Conservation (phyloP, 2,888 invertebrate species). For the Agelastica alni region DNA sequence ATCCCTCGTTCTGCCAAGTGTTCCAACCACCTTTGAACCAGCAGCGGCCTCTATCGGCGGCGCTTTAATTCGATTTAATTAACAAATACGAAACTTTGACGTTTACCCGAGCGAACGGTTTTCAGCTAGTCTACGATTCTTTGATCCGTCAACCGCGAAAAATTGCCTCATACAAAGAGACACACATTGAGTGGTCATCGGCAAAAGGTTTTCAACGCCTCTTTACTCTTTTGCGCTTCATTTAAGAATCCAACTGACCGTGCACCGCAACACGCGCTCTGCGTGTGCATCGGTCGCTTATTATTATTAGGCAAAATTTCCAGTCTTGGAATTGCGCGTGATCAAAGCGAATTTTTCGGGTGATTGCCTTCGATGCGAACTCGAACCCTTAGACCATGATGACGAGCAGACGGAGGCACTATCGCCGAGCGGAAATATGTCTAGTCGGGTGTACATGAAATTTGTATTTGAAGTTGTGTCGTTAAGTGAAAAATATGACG, state of each 20-base stretch:
- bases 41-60: constrained; percentile 15
- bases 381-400: constrained; percentile 11
- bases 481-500: constrained; percentile 17
- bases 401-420: not conserved
- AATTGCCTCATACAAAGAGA: constrained; percentile 12
- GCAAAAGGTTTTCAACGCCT: not conserved
- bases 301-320: constrained; percentile 7
- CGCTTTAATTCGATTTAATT: constrained; percentile 27
- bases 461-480: constrained; percentile 19
- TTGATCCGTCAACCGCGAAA: constrained; percentile 26
- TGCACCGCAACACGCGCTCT: constrained; percentile 2
- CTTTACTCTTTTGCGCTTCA: not conserved
- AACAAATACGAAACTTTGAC: constrained; percentile 28
- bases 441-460: constrained; percentile 27
- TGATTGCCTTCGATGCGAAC: not conserved
- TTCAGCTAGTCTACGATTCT: constrained; percentile 21
- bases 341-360: constrained; percentile 14
- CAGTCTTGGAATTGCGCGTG: constrained; percentile 15
- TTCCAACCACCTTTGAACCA: constrained; percentile 25
- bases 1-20: constrained; percentile 18
- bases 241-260: constrained; percentile 12
- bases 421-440: constrained; percentile 10
- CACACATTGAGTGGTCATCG: constrained; percentile 4
- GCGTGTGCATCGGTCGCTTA: constrained; percentile 12
- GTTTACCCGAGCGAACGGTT: constrained; percentile 24